Evolutionary conservation across 2,888 invertebrate species (phyloP), one percentile per base, ranked within the genome.

Genomic region (Endotricha flammealis): DNA sequence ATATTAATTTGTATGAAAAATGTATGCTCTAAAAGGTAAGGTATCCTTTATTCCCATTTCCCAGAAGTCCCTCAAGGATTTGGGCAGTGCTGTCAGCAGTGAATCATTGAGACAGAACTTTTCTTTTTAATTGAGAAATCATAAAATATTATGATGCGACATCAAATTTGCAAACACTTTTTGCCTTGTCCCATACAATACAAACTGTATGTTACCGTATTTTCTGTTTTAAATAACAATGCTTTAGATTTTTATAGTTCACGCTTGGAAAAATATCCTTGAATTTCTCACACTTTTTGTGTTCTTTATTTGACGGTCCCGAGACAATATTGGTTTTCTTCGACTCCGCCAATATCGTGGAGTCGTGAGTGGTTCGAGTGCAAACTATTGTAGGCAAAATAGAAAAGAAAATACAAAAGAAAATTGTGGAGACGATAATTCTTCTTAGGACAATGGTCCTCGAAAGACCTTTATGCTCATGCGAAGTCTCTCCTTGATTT

Each of bases 271-370:
- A 12, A 27, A 27, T 13, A 28, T 8, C 14, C 4, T 14, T 13
- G 12, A 4, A 28, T 13, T 14, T 9, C 9, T 29, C 20, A n/a
- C 20, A 20, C 13, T 32, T 25, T 32, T 14, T 14, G 24, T 14
- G 24, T 14, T 25, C 16, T 28, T 16, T 25, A 25, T 32, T 32
- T 32, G 32, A 32, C 23, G 24, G 14, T 22, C 24, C 16, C 24
- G 10, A 32, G 32, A 32, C 32, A 32, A 25, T 32, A 32, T 32
- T 32, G 32, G 32, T 32, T 32, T 32, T 32, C 14, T 32, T 16
- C 24, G 24, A 32, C 10, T 16, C n/a, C 10, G 24, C 32, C 32
- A 32, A 25, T 25, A 32, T 10, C 32, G 24, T 10, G 4, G 9
- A 1, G 16, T 24, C 24, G 32, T 14, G 32, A 16, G 14, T 16